These are phyloP conservation scores for Drosophila atripex DNA, from an alignment of 2,888 invertebrate species.

Conservation along the genomic window DNA sequence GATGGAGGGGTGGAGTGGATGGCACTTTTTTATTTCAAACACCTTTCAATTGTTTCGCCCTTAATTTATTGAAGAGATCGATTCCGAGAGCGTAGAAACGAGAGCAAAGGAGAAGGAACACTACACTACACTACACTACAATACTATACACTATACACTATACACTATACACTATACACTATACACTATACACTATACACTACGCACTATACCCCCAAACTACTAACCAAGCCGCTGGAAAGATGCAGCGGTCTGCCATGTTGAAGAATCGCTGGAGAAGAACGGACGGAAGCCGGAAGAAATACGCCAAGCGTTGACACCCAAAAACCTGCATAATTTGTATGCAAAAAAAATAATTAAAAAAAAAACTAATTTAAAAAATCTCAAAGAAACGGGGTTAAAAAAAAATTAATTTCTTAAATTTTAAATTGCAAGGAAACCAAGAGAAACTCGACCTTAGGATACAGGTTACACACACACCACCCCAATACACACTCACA, in stretches of 20 bases:
- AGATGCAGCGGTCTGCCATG: constrained; percentile 25
- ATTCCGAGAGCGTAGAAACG: constrained; percentile 10
- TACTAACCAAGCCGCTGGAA: constrained; percentile 13
- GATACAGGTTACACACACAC: constrained; percentile 24
- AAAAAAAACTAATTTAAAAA: constrained; percentile 2
- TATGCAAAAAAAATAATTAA: constrained; percentile 34
- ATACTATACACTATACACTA: background rate
- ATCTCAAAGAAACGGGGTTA: constrained; percentile 12
- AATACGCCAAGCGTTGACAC: constrained; percentile 57
- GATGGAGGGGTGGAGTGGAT: constrained; percentile 1
- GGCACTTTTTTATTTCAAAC: constrained; percentile 22
- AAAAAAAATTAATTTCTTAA: constrained; percentile 25
- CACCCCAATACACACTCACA: constrained; percentile 14
- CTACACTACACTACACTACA: background rate
- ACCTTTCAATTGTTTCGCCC: constrained; percentile 12
- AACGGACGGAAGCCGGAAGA: constrained; percentile 20
- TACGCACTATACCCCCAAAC: background rate
- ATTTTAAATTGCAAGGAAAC: constrained; percentile 26
- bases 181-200: background rate
- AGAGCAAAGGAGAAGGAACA: background rate
- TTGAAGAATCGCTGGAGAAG: constrained; percentile 17
- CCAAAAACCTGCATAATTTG: constrained; percentile 48
- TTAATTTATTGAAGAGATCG: constrained; percentile 6
- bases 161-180: background rate
- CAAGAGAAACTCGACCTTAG: constrained; percentile 18